phyloP scores from a whole-genome alignment of 53 echinoderm and acorn worm genomes.

The Temnopleurus reevesii region DNA sequence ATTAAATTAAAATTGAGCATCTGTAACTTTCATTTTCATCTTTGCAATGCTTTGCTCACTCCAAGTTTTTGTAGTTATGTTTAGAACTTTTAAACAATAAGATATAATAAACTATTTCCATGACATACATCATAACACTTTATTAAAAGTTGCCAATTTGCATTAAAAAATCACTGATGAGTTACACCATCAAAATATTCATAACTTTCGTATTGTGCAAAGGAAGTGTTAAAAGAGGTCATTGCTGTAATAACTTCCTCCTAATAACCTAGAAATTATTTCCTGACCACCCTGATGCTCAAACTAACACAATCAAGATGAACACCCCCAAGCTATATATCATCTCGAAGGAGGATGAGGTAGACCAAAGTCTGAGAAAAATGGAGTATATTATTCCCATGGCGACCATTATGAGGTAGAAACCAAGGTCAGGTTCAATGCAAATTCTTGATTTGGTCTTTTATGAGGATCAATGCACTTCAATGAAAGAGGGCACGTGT shows the following conservation, averaged over 20 bases:
- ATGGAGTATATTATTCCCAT: neutral
- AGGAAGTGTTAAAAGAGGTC: neutral
- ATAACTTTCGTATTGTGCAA: neutral
- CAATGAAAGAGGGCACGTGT: slow-evolving; percentile 5
- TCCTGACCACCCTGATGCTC: slow-evolving; percentile 24
- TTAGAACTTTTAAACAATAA: no score
- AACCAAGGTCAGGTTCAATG: slow-evolving; percentile 18
- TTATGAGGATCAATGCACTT: neutral
- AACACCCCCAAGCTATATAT: slow-evolving; percentile 9
- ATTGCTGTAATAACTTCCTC: neutral
- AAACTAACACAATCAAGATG: slow-evolving; percentile 21
- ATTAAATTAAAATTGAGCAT: no score
- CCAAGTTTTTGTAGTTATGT: no score
- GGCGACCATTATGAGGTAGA: slow-evolving; percentile 3
- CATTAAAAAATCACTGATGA: no score
- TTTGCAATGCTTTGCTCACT: no score
- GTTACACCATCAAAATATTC: no score
- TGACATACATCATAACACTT: no score
- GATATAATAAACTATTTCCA: no score
- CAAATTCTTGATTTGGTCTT: neutral
- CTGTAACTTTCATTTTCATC: no score
- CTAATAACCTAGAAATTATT: neutral
- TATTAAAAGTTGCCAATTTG: no score
- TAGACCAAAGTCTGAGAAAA: neutral
- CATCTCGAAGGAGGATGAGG: neutral